Percentiles rank a stretch among this genome's conserved stretches.
Evolutionary conservation across 2,797 vertebrate species (phyloP).

Genomic region (Lates japonicus): DNA sequence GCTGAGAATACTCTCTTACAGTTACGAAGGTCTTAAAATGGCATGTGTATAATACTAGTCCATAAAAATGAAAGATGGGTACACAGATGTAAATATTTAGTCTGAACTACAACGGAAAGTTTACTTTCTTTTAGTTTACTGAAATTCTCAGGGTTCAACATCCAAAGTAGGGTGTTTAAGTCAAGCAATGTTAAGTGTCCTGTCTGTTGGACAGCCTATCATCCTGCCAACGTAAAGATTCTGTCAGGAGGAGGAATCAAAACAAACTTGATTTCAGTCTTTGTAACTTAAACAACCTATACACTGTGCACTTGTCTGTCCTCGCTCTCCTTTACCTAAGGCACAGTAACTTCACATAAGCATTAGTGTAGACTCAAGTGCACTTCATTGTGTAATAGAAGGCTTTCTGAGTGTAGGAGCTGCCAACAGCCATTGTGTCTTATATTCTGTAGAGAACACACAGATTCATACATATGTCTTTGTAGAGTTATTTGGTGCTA

Average conservation of each 20-base stretch:
- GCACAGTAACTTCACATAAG: neutral
- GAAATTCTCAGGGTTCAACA: slow-evolving; percentile 18
- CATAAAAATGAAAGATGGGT: slow-evolving; percentile 18
- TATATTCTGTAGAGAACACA: neutral
- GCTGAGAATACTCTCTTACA: neutral
- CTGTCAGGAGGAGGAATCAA: slow-evolving; percentile 35
- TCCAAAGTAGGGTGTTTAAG: slow-evolving; percentile 1
- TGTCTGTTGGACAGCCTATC: slow-evolving; percentile 3
- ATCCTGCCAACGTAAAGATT: slow-evolving; percentile 21
- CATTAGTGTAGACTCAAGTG: neutral
- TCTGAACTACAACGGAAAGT: slow-evolving; percentile 38
- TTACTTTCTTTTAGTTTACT: slow-evolving; percentile 18
- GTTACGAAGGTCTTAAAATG: neutral
- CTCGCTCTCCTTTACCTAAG: neutral
- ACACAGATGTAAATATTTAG: slow-evolving; percentile 49
- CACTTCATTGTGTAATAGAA: neutral
- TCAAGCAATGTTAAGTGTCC: slow-evolving; percentile 6
- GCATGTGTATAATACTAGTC: neutral
- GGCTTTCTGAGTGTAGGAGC: neutral
- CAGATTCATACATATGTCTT: neutral
- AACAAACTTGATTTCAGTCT: slow-evolving; percentile 54
- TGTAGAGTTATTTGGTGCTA: neutral
- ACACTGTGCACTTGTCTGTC: slow-evolving; percentile 4
- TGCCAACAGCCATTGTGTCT: neutral
- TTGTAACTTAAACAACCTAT: slow-evolving; percentile 45